Percentiles rank a stretch among this genome's conserved stretches.
Evolutionary conservation across 2,113 vertebrate species (phyloP).

Genomic region (Salvelinus fontinalis): DNA sequence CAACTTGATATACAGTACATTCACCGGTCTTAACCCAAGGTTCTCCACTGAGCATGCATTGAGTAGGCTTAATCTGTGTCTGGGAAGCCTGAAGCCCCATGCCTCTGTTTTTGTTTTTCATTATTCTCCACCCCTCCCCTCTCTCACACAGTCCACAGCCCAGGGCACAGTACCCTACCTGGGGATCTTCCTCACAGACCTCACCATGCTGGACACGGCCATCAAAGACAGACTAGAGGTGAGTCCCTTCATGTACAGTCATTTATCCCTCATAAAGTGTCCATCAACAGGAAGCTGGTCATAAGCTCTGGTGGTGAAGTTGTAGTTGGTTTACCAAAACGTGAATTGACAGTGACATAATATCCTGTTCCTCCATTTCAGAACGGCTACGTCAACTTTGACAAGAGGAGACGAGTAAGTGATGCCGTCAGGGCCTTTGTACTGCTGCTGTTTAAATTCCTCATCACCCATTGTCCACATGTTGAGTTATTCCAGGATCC

Average conservation of each 20-base stretch:
- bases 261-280: background rate
- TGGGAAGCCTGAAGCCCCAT: background rate
- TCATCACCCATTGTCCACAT: background rate
- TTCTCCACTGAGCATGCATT: no score
- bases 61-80: background rate
- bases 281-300: background rate
- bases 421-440: background rate
- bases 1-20: no score
- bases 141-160: conserved; percentile 53
- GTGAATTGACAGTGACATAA: background rate
- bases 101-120: no score
- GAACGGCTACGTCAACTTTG: conserved; percentile 92
- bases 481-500: background rate
- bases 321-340: background rate
- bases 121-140: background rate
- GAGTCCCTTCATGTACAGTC: conserved; percentile 35
- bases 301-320: background rate
- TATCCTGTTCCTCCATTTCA: conserved; percentile 57
- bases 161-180: conserved; percentile 86
- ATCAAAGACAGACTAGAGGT: conserved; percentile 86
- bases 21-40: no score
- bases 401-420: conserved; percentile 87
- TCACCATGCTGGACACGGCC: conserved; percentile 89
- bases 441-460: background rate
- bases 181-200: conserved; percentile 88